Percentiles rank a stretch among this genome's conserved stretches.
phyloP scores from a whole-genome alignment of 2,797 vertebrate species.

The Geotrypetes seraphini region DNA sequence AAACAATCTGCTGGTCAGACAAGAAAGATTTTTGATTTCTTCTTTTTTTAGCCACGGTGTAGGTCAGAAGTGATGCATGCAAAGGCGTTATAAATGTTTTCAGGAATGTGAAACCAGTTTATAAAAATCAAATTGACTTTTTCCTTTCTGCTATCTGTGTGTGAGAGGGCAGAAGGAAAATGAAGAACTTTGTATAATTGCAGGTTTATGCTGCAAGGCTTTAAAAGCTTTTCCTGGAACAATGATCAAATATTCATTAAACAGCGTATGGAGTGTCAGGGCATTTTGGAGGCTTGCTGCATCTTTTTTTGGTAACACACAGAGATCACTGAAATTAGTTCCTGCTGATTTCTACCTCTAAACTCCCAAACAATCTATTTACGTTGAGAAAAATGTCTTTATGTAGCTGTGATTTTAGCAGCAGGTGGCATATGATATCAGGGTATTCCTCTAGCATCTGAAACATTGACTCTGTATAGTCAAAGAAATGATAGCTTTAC shows the following conservation, averaged over 20 bases:
- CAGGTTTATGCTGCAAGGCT: constrained; percentile 34
- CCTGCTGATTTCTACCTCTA: no score
- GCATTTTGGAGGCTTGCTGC: constrained; percentile 10
- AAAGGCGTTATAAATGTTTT: neutral
- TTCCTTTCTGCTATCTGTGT: constrained; percentile 18
- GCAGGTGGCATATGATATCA: no score
- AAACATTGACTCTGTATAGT: no score
- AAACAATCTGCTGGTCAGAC: neutral
- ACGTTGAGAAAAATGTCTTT: no score
- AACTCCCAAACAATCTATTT: no score
- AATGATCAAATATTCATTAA: constrained; percentile 56
- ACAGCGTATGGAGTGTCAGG: constrained; percentile 18
- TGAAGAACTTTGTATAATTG: constrained; percentile 2
- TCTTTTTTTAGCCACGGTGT: neutral
- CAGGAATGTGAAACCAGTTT: neutral
- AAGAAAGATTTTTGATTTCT: neutral
- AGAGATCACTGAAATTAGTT: no score
- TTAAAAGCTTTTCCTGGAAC: constrained; percentile 59
- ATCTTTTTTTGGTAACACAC: constrained; percentile 7
- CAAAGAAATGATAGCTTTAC: no score
- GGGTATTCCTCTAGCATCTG: no score
- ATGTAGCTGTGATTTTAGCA: no score
- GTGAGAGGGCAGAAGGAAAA: neutral
- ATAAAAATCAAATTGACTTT: constrained; percentile 8
- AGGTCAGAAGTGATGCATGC: constrained; percentile 1